phyloP scores from a whole-genome alignment of 2,113 vertebrate genomes.

The Phycodurus eques region DNA sequence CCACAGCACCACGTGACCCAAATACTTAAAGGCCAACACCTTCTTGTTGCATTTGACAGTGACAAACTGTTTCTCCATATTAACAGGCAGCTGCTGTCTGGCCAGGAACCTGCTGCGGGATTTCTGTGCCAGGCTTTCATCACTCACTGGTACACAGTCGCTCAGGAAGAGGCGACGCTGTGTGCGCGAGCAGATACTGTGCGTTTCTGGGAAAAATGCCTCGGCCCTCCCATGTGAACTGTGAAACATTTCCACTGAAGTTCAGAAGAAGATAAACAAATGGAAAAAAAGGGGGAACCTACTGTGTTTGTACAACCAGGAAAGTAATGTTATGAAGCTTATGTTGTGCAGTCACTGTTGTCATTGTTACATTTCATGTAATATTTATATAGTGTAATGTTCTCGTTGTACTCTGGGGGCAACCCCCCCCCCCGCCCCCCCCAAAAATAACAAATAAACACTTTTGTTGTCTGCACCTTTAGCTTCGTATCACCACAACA shows the following conservation, averaged over 20 bases:
- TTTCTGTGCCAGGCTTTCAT: conserved; percentile 32
- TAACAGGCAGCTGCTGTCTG: neutral
- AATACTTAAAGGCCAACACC: conserved; percentile 12
- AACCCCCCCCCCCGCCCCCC: neutral
- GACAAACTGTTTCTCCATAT: conserved; percentile 14
- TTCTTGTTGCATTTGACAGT: conserved; percentile 12
- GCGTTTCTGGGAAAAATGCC: conserved; percentile 50
- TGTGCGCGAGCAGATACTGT: conserved; percentile 26
- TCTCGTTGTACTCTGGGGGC: neutral
- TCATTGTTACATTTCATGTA: neutral
- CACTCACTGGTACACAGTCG: neutral
- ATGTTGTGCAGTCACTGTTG: conserved; percentile 16
- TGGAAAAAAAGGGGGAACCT: conserved; percentile 3
- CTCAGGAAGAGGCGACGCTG: conserved; percentile 35
- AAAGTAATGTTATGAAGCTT: neutral
- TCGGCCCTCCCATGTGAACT: conserved; percentile 33
- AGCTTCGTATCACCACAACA: no score
- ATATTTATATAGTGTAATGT: neutral
- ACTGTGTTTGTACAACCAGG: conserved; percentile 28
- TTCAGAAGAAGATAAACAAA: conserved; percentile 27
- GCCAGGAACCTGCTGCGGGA: conserved; percentile 28
- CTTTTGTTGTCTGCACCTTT: no score
- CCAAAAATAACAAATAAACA: no score
- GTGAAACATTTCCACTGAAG: conserved; percentile 41
- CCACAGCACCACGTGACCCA: conserved; percentile 10